phyloP scores from a whole-genome alignment of 2,113 vertebrate species.

The Monopterus albus region DNA sequence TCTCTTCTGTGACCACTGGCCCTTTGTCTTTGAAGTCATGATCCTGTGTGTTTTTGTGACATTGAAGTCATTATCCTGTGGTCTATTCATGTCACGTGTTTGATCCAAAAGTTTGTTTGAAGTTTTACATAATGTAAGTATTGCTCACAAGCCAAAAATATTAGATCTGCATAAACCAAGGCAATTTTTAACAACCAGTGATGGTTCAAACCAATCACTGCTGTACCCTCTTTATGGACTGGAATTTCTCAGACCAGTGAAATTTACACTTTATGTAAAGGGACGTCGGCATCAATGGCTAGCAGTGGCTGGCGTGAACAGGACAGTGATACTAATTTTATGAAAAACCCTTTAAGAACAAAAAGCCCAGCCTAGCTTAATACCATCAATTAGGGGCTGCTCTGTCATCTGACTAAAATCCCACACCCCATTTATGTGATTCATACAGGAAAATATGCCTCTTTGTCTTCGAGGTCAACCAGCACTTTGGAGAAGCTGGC shows the following conservation, averaged over 20 bases:
- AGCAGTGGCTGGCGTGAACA: slow-evolving; percentile 40
- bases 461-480: slow-evolving; percentile 75
- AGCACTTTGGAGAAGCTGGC: slow-evolving; percentile 68
- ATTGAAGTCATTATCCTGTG: slow-evolving; percentile 65
- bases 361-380: slow-evolving; percentile 66
- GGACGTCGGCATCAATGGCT: slow-evolving; percentile 31
- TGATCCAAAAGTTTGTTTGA: slow-evolving; percentile 70
- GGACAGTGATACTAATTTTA: slow-evolving; percentile 65
- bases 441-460: slow-evolving; percentile 81
- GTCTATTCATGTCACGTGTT: slow-evolving; percentile 60
- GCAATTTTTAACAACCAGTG: slow-evolving; percentile 33
- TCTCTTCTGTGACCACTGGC: slow-evolving; percentile 60
- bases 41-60: slow-evolving; percentile 68
- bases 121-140: slow-evolving; percentile 50
- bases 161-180: slow-evolving; percentile 19
- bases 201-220: slow-evolving; percentile 24
- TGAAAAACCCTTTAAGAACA: slow-evolving; percentile 70
- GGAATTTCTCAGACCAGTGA: slow-evolving; percentile 11
- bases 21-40: slow-evolving; percentile 70
- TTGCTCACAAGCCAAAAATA: slow-evolving; percentile 40
- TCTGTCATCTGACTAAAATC: slow-evolving; percentile 72
- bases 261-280: slow-evolving; percentile 26
- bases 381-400: slow-evolving; percentile 73
- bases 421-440: slow-evolving; percentile 75
- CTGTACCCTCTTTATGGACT: slow-evolving; percentile 28